Conservation (phyloP, 2,888 invertebrate species). For the Netelia virgata region DNA sequence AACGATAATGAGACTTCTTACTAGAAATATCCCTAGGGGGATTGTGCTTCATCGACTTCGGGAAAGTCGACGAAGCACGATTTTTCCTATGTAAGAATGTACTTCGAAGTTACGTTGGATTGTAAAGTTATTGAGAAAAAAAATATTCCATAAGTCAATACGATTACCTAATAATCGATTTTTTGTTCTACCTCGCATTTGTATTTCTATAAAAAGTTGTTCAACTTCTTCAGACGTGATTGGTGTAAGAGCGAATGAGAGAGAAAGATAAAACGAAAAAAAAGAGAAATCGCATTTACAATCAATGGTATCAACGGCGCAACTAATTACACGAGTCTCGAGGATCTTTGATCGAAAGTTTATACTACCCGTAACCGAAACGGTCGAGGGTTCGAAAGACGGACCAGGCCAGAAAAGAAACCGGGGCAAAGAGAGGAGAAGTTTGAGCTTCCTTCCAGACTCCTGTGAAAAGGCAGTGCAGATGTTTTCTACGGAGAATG, state of each 20-base stretch:
- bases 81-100: no score
- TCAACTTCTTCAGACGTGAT: no score
- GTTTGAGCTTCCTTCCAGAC: conserved; percentile 47
- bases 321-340: conserved; percentile 61
- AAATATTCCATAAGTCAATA: no score
- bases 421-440: neutral
- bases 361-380: conserved; percentile 25
- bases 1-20: no score
- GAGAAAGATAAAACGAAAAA: neutral
- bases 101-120: no score
- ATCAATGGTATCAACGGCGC: conserved; percentile 57
- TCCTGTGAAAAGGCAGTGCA: conserved; percentile 46
- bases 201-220: no score
- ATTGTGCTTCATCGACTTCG: no score
- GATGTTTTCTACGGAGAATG: conserved; percentile 34
- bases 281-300: conserved; percentile 56
- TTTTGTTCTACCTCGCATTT: no score
- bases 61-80: no score
- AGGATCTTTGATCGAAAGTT: conserved; percentile 57
- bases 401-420: neutral
- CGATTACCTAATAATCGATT: no score
- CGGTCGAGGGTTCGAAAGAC: neutral
- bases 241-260: neutral
- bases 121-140: no score
- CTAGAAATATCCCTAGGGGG: no score